phyloP scores from a whole-genome alignment of 2,888 invertebrate species.

The Diaprepes abbreviatus region DNA sequence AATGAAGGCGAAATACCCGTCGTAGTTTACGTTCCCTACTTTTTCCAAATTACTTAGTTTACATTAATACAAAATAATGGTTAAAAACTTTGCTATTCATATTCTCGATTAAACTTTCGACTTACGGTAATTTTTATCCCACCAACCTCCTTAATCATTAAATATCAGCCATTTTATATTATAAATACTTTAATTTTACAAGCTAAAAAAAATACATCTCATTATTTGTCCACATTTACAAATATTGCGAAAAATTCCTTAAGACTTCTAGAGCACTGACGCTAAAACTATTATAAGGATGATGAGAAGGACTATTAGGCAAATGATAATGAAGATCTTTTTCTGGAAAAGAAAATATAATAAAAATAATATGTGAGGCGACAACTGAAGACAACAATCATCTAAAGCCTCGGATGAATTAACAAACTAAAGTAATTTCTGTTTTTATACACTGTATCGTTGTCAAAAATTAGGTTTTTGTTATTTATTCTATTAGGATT shows the following conservation, averaged over 20 bases:
- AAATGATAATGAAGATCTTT: constrained; percentile 90
- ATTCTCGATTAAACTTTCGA: no score
- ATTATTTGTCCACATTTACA: constrained; percentile 43
- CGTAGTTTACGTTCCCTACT: no score
- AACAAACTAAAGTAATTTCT: constrained; percentile 4
- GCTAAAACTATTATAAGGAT: constrained; percentile 82
- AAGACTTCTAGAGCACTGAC: constrained; percentile 54
- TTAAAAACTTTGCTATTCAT: no score
- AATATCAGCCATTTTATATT: constrained; percentile 35
- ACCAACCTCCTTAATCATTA: neutral
- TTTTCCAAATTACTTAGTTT: no score
- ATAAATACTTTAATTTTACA: constrained; percentile 30
- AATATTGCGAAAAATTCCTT: constrained; percentile 41
- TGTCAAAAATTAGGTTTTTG: no score
- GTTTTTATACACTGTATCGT: no score
- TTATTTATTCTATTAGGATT: no score
- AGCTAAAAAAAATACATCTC: constrained; percentile 8
- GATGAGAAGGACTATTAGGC: constrained; percentile 83
- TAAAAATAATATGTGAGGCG: constrained; percentile 42
- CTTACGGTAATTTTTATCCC: no score
- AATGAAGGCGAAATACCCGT: no score
- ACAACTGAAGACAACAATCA: constrained; percentile 8
- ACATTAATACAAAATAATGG: no score
- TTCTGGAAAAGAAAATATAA: constrained; percentile 80
- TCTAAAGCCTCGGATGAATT: neutral